Percentiles rank a stretch among this genome's conserved stretches.
These are phyloP conservation scores for Cephonodes hylas DNA, from an alignment of 2,888 invertebrate genomes.

Conservation along the genomic window DNA sequence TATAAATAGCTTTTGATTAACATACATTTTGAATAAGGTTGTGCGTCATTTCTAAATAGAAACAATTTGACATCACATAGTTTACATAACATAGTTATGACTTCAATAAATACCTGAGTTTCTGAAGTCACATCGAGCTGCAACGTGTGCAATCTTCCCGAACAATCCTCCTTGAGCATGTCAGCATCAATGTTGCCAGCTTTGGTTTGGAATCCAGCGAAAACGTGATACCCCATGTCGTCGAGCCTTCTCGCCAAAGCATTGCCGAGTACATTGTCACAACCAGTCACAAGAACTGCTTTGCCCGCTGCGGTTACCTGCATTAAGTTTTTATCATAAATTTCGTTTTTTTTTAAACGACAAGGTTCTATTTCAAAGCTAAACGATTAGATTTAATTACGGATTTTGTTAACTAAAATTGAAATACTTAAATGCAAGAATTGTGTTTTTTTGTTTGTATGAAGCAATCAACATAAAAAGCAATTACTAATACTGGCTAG, in stretches of 20 bases:
- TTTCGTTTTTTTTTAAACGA: neutral
- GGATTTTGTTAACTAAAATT: neutral
- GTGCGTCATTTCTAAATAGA: too few relatives aligned
- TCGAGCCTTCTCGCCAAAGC: slow-evolving; percentile 89
- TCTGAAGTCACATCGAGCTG: slow-evolving; percentile 92
- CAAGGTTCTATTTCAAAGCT: neutral
- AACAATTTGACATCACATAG: too few relatives aligned
- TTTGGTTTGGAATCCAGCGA: slow-evolving; percentile 89
- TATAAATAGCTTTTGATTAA: too few relatives aligned
- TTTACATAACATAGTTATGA: too few relatives aligned
- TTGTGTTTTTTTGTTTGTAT: neutral
- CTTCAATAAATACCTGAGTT: slow-evolving; percentile 74
- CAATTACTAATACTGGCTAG: neutral
- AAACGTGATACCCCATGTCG: slow-evolving; percentile 92
- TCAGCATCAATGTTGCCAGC: slow-evolving; percentile 85
- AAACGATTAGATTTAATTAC: too few relatives aligned
- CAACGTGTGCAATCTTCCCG: slow-evolving; percentile 86
- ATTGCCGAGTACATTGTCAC: slow-evolving; percentile 88
- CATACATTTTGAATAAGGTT: neutral
- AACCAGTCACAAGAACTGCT: slow-evolving; percentile 91
- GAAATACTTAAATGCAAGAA: neutral
- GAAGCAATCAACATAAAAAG: neutral
- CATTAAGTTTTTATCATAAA: neutral
- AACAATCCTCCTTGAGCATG: slow-evolving; percentile 89
- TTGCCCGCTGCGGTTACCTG: slow-evolving; percentile 91